These are phyloP conservation scores for Xiphophorus hellerii DNA, from an alignment of 2,113 vertebrate genomes.

Conservation along the genomic window DNA sequence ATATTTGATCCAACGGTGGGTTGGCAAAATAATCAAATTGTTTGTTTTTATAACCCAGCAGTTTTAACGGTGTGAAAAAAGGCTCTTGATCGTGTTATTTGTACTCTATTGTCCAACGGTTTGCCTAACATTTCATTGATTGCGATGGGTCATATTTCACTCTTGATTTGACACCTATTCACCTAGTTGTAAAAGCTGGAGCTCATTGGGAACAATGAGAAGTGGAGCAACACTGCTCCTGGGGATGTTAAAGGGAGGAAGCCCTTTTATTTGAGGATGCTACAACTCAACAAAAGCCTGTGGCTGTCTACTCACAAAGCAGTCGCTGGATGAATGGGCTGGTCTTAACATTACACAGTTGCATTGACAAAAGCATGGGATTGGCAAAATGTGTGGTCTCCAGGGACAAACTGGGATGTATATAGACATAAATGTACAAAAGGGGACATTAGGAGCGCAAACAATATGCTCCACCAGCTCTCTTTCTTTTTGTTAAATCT, in stretches of 20 bases:
- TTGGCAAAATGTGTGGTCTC: conserved; percentile 40
- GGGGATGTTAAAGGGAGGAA: conserved; percentile 80
- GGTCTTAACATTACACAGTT: conserved; percentile 69
- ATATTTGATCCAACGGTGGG: background rate
- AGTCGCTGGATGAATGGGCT: conserved; percentile 65
- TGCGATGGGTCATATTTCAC: conserved; percentile 64
- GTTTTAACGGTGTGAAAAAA: background rate
- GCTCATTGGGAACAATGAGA: conserved; percentile 79
- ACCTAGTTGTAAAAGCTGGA: conserved; percentile 78
- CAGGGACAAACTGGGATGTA: conserved; percentile 30
- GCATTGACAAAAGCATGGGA: conserved; percentile 60
- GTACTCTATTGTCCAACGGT: conserved; percentile 18
- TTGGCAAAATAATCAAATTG: background rate
- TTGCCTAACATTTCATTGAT: conserved; percentile 45
- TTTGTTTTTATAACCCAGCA: background rate
- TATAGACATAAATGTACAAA: conserved; percentile 29
- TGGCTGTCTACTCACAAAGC: conserved; percentile 73
- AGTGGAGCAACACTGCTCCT: conserved; percentile 68
- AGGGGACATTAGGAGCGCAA: conserved; percentile 4
- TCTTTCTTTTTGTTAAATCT: background rate
- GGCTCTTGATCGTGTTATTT: conserved; percentile 17
- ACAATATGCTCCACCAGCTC: conserved; percentile 1
- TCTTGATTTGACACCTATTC: conserved; percentile 73
- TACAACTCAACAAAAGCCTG: conserved; percentile 80
- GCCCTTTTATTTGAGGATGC: conserved; percentile 79